Percentiles rank a stretch among this genome's conserved stretches.
These are phyloP conservation scores for Apocrypta bakeri DNA, from an alignment of 1,140 invertebrate genomes.

Conservation along the genomic window DNA sequence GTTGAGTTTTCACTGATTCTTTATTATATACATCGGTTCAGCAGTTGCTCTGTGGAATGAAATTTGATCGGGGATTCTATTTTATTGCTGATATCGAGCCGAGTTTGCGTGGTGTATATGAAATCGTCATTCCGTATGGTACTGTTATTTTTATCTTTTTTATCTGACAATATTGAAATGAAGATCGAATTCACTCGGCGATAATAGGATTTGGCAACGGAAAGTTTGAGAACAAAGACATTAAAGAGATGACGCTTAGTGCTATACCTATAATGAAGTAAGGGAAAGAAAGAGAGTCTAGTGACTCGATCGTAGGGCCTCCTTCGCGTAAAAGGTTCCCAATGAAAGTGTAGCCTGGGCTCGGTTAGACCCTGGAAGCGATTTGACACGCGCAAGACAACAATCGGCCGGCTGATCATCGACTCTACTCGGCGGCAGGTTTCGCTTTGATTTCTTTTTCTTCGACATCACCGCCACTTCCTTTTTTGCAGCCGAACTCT, in stretches of 20 bases:
- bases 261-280: no score
- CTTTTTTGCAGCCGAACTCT: constrained; percentile 25
- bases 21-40: neutral
- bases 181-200: no score
- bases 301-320: neutral
- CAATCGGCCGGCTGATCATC: constrained; percentile 42
- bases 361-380: neutral
- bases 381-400: constrained; percentile 45
- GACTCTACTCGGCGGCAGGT: constrained; percentile 33
- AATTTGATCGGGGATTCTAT: neutral
- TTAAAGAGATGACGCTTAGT: no score
- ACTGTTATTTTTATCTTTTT: no score
- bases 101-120: no score
- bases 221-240: no score
- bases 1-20: neutral
- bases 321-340: neutral
- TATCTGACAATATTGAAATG: no score
- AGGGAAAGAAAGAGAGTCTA: no score
- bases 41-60: neutral
- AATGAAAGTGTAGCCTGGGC: constrained; percentile 19
- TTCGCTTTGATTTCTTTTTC: constrained; percentile 40
- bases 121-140: no score
- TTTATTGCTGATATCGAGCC: no score
- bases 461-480: constrained; percentile 16
- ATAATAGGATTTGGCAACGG: no score